Evolutionary conservation across 53 echinoderm and acorn worm species (phyloP), one percentile per base, ranked within the genome.

Genomic region (Temnopleurus reevesii): DNA sequence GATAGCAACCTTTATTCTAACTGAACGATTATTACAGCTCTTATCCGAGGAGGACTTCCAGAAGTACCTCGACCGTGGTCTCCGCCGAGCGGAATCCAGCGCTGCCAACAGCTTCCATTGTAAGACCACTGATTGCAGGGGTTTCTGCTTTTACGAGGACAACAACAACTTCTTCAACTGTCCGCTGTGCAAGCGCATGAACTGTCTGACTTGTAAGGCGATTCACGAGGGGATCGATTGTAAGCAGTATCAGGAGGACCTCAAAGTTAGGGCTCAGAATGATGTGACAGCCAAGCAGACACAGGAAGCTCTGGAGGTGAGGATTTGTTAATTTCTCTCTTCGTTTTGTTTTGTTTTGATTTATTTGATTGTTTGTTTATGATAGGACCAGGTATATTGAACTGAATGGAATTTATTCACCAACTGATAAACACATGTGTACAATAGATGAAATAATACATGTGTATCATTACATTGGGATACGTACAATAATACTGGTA

Each of bases 121-220:
- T 89, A 99, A 99, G 86, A 93, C 92, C 21, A 91, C 96, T 2
- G 94, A 99, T 90, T 99, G 99, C 86, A 76, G 25, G 26, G 94
- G 99, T 4, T 96, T 96, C 92, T 99, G 99, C 59, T 96, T 95
- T 89, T 99, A 96, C 30, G 96, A 96, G 21, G 96, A 99, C 77
- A 53, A 99, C 81, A 93, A 89, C 60, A 96, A 96, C 95, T 99
- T 99, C 91, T 96, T 96, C 76, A 53, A 41, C 18, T 99, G 96
- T 25, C 93, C 94, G 4, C 87, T 99, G 86, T 99, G 99, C 57
- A 29, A 65, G 2, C 90, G 91, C 55, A 45, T 91, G 55, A 99
- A 96, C 91, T 96, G 99, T 76, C 56, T 99, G 89, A 99, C 99
- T 8, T 99, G 99, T 47, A 99, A 96, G 59, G 99, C 96, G 66